Evolutionary conservation across 2,888 invertebrate species (phyloP).

Genomic region (Lydus trimaculatus): DNA sequence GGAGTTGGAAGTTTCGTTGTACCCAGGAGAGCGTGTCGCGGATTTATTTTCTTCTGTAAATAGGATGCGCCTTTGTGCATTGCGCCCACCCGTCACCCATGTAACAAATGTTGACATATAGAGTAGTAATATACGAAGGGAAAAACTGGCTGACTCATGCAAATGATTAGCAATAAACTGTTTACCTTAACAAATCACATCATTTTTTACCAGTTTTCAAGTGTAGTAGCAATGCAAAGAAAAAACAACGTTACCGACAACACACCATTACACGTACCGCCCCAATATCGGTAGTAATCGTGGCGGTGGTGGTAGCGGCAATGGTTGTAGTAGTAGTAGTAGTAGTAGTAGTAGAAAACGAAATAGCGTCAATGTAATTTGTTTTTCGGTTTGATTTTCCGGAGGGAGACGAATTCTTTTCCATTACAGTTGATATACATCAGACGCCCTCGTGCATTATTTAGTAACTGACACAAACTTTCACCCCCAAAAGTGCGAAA

Average conservation of each 20-base stretch:
- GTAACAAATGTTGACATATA: constrained; percentile 36
- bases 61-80: constrained; percentile 5
- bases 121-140: constrained; percentile 25
- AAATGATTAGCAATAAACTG: constrained; percentile 48
- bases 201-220: constrained; percentile 45
- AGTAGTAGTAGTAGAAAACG: background rate
- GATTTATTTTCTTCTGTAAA: constrained; percentile 7
- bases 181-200: constrained; percentile 46
- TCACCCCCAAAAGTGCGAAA: constrained; percentile 56
- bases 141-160: constrained; percentile 38
- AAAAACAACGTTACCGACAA: background rate
- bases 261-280: constrained; percentile 30
- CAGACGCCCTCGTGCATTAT: constrained; percentile 56
- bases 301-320: constrained; percentile 17
- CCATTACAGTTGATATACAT: constrained; percentile 56
- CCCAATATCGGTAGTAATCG: background rate
- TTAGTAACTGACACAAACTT: constrained; percentile 54
- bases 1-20: constrained; percentile 6
- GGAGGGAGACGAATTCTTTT: constrained; percentile 50
- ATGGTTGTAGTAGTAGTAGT: constrained; percentile 17
- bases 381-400: constrained; percentile 51
- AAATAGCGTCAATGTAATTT: constrained; percentile 37
- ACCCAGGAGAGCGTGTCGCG: constrained; percentile 7
- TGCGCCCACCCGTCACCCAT: background rate
- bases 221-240: background rate